These are phyloP conservation scores for Hirundo rustica DNA, from an alignment of 2,797 vertebrate genomes.

Conservation along the genomic window DNA sequence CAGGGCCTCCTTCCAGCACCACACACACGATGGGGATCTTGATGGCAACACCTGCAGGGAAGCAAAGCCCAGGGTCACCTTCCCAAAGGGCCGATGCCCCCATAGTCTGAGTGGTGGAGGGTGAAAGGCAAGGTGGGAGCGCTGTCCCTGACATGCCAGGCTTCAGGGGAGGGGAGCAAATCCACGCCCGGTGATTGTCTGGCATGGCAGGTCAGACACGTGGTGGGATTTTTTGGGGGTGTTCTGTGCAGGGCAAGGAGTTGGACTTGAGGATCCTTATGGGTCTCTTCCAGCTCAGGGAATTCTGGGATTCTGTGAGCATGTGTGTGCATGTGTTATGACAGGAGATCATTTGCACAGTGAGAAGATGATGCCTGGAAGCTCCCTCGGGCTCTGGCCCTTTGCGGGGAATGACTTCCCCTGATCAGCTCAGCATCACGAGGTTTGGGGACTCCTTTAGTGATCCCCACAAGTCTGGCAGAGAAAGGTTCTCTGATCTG, in stretches of 20 bases:
- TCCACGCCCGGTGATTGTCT: background rate
- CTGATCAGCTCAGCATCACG: background rate
- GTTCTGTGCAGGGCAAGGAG: background rate
- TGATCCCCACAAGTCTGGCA: background rate
- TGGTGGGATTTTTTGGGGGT: background rate
- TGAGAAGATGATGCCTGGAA: background rate
- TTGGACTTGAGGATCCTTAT: background rate
- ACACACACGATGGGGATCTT: slow-evolving; percentile 93
- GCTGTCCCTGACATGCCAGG: background rate
- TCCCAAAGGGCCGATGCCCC: rapidly evolving
- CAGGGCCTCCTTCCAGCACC: slow-evolving; percentile 90
- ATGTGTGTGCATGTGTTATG: background rate
- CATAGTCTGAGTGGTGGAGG: background rate
- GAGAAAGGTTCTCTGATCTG: background rate
- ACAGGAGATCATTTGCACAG: background rate
- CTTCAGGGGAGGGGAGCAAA: background rate
- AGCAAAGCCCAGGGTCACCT: background rate
- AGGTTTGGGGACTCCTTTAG: background rate
- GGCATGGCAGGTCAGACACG: background rate
- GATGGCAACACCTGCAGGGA: slow-evolving; percentile 77
- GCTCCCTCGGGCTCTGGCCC: background rate
- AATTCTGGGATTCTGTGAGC: too few relatives aligned
- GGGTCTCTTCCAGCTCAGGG: background rate
- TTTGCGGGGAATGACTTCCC: background rate
- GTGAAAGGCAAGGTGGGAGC: background rate